Conservation (phyloP, 2,113 vertebrate genomes). For the Corythaixoides concolor region DNA sequence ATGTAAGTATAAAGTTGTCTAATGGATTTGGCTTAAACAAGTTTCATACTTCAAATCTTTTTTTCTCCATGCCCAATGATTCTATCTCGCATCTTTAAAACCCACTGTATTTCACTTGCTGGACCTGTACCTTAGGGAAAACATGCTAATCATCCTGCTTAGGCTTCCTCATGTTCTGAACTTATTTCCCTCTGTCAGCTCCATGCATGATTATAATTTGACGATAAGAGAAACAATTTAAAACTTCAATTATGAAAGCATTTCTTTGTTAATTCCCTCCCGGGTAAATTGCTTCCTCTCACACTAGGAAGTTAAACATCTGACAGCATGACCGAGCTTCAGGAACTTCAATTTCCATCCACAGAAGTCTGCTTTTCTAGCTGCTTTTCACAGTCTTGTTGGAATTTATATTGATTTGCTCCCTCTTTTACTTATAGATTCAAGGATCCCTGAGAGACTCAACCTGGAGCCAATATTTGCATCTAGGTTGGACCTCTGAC, state of each 20-base stretch:
- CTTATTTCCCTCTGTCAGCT: neutral
- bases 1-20: neutral
- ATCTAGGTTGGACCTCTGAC: neutral
- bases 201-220: slow-evolving; percentile 18
- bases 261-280: slow-evolving; percentile 43
- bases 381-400: neutral
- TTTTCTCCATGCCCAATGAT: neutral
- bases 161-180: neutral
- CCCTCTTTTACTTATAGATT: neutral
- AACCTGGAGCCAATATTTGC: neutral
- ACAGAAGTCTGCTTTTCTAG: neutral
- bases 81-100: neutral
- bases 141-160: neutral
- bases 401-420: neutral
- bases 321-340: slow-evolving; percentile 14
- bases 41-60: neutral
- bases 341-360: neutral
- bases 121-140: neutral
- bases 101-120: neutral
- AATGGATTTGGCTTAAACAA: neutral
- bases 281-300: slow-evolving; percentile 40
- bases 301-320: slow-evolving; percentile 39
- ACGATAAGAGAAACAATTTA: slow-evolving; percentile 41
- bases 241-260: slow-evolving; percentile 39
- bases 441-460: neutral